Evolutionary conservation across 2,113 vertebrate genomes (phyloP), one percentile per base, ranked within the genome.

Genomic region (Anser brachyrhynchus): DNA sequence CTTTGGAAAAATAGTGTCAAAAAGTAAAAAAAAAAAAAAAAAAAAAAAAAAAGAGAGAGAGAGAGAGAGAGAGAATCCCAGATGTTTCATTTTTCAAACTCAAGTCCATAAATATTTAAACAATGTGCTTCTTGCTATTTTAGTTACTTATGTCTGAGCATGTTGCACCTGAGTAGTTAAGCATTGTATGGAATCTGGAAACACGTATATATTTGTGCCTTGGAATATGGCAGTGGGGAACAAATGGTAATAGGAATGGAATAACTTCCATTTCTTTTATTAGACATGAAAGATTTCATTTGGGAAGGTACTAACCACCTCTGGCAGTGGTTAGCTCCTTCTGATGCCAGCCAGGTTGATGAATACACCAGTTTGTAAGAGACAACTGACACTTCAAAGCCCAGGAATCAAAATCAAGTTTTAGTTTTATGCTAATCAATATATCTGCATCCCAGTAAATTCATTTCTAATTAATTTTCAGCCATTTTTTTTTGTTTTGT

Each of bases 61-160:
- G 44, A 44, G 44, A 44, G 44, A 49, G 46, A 49, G 46, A 52
- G 51, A 61, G 11, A 80, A 52, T 44, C 33, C 10, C 57, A 83
- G 44, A 72, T 64, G 43, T 78, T 91, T 91, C 22, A 81, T 91
- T 96, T 92, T 94, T 95, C 71, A 67, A 70, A 73, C 29, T 75
- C 81, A 67, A 84, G 39, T 2, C 59, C 16, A 86, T 96, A 83
- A 93, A 92, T 95, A 92, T 95, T 97, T 86, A 65, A 94, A 43
- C 25, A 95, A 69, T 31, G 28, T 43, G 2, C 13, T 82, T 75
- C 49, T 89, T 37, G 26, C 11, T 94, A 70, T 84, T 95, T 92
- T 90, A 88, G 33, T 66, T 92, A 51, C 52, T 92, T 82, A 39
- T n/a, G 43, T 61, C 37, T 72, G 15, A 70, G 52, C 9, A 52